Conservation (phyloP, 37 sponge, comb jelly and placozoan species). For the Aphrocallistes beatrix region DNA sequence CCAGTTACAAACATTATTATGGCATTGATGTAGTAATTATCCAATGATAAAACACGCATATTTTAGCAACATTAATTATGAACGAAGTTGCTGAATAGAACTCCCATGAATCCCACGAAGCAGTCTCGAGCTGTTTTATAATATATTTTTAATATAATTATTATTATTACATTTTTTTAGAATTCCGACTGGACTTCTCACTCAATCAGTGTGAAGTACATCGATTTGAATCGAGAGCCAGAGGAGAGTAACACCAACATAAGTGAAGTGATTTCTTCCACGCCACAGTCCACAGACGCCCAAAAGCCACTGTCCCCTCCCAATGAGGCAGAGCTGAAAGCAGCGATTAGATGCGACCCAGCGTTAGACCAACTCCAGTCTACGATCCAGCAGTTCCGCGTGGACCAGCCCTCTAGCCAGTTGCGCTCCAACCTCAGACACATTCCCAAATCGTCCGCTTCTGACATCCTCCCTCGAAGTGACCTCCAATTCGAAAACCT, state of each 20-base stretch:
- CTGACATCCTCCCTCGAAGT: constrained; percentile 6
- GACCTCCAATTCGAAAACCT: too few relatives aligned
- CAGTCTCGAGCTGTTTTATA: too few relatives aligned
- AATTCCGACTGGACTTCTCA: not conserved
- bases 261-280: not conserved
- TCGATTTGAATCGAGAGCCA: not conserved
- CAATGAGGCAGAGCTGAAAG: not conserved
- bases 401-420: too few relatives aligned
- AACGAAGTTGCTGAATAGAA: too few relatives aligned
- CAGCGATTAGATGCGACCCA: not conserved
- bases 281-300: not conserved
- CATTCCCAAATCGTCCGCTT: too few relatives aligned
- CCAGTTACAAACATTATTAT: too few relatives aligned
- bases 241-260: not conserved
- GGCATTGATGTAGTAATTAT: too few relatives aligned
- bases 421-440: too few relatives aligned
- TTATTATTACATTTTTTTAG: not conserved
- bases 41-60: too few relatives aligned
- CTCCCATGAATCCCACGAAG: too few relatives aligned
- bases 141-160: not conserved
- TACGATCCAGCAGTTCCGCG: too few relatives aligned
- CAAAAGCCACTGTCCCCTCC: not conserved
- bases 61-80: too few relatives aligned
- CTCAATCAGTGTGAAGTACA: not conserved
- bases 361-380: not conserved